Evolutionary conservation across 2,888 invertebrate species (phyloP).

Genomic region (Aphrophora alni): DNA sequence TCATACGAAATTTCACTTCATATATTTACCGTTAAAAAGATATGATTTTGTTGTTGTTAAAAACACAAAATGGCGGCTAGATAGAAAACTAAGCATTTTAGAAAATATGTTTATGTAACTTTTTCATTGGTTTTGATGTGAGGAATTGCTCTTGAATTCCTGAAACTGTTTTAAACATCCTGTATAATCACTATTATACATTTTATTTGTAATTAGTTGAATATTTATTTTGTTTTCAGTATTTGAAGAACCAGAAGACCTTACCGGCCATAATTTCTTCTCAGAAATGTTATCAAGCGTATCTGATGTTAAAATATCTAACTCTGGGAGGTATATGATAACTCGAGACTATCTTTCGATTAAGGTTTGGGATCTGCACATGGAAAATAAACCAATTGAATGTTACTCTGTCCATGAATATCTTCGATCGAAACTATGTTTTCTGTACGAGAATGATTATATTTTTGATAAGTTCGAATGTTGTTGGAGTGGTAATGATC

Average conservation of each 20-base stretch:
- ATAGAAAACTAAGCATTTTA: no score
- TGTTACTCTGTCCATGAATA: conserved; percentile 98
- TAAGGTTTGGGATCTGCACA: conserved; percentile 99
- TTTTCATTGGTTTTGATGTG: no score
- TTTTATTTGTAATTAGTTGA: background rate
- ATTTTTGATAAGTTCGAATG: conserved; percentile 99
- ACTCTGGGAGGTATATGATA: conserved; percentile 98
- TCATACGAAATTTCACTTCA: no score
- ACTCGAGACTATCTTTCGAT: conserved; percentile 99
- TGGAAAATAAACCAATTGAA: conserved; percentile 98
- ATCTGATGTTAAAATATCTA: conserved; percentile 98
- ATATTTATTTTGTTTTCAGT: conserved; percentile 60
- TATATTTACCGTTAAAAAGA: no score
- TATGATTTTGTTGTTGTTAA: no score
- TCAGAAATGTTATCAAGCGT: conserved; percentile 99
- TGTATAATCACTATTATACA: no score
- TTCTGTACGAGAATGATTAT: conserved; percentile 99
- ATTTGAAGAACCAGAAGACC: conserved; percentile 99
- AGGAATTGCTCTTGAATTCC: no score
- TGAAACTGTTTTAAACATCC: no score
- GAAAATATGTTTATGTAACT: no score
- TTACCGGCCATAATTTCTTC: conserved; percentile 97
- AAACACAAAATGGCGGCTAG: no score
- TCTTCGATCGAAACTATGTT: conserved; percentile 95
- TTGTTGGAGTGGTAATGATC: conserved; percentile 99